Evolutionary conservation across 2,888 invertebrate genomes (phyloP), one percentile per base, ranked within the genome.

Genomic region (Prosopocoilus inquinatus): DNA sequence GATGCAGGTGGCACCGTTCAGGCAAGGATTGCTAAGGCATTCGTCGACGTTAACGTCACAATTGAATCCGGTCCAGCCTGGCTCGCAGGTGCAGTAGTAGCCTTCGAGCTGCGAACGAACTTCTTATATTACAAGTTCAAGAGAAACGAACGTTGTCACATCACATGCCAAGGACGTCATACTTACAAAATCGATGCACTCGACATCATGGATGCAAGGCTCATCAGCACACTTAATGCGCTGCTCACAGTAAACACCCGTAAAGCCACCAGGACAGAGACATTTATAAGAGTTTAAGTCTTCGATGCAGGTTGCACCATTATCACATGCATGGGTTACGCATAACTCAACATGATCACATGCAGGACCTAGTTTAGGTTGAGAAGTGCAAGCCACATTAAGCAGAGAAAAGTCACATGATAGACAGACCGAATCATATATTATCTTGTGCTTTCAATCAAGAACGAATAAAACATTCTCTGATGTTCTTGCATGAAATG

Each of bases 11-110:
- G 85, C 89, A 13, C 82, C 83, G 75, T 88, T 86, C 50, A 79
- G 78, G 69, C 89, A 89, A 1, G 85, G 86, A 63, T 81, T 76
- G 61, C 80, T 77, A 47, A 78, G 75, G 67, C 86, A 87, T 58
- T 79, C 78, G 63, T 82, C 79, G 68, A 84, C 72, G 67, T 79
- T 78, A 60, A 78, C 69, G 64, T 83, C 80, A 72, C 84, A 84
- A 64, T 82, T 80, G 39, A 75, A 70, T 47, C 88, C 88, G 9
- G 82, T 76, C 85, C 87, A 91, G 59, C 90, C 90, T 57, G 80
- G 71, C 72, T 83, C 81, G 72, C 90, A 91, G 66, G 82, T 82
- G 80, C 91, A 91, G 68, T 81, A 82, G 79, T 83, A 86, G 64
- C 81, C 81, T 60, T 78, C 79, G 61, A 73, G 71, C 81, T 82